These are phyloP conservation scores for Zygogramma bicolorata DNA, from an alignment of 2,888 invertebrate genomes.

Conservation along the genomic window DNA sequence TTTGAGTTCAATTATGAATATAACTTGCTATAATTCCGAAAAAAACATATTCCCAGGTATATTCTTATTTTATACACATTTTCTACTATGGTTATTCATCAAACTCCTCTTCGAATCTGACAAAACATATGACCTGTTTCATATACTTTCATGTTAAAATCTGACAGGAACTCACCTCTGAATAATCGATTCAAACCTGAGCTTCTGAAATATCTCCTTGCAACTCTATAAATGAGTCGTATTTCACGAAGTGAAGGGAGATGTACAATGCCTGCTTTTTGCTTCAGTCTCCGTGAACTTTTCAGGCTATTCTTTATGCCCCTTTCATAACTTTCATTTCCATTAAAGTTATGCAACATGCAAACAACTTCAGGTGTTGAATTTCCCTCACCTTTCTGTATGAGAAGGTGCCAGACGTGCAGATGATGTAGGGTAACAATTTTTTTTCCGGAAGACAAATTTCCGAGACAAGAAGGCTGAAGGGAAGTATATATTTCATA, in stretches of 20 bases:
- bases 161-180: too few relatives aligned
- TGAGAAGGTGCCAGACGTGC: conserved; percentile 3
- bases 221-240: too few relatives aligned
- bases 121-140: too few relatives aligned
- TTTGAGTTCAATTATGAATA: too few relatives aligned
- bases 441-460: conserved; percentile 16
- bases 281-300: conserved; percentile 42
- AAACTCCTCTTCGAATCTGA: too few relatives aligned
- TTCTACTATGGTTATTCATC: too few relatives aligned
- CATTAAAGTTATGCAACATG: conserved; percentile 54
- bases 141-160: too few relatives aligned
- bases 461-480: not conserved
- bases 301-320: conserved; percentile 51
- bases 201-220: too few relatives aligned
- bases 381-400: conserved; percentile 42
- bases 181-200: too few relatives aligned
- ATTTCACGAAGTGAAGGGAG: not conserved
- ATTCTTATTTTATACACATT: too few relatives aligned
- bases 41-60: too few relatives aligned
- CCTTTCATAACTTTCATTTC: conserved; percentile 54
- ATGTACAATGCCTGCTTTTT: not conserved
- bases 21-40: too few relatives aligned
- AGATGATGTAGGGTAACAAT: not conserved
- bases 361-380: conserved; percentile 52
- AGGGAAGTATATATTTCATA: not conserved